phyloP scores from a whole-genome alignment of 2,888 invertebrate genomes.

The Eugnorisma glareosa region DNA sequence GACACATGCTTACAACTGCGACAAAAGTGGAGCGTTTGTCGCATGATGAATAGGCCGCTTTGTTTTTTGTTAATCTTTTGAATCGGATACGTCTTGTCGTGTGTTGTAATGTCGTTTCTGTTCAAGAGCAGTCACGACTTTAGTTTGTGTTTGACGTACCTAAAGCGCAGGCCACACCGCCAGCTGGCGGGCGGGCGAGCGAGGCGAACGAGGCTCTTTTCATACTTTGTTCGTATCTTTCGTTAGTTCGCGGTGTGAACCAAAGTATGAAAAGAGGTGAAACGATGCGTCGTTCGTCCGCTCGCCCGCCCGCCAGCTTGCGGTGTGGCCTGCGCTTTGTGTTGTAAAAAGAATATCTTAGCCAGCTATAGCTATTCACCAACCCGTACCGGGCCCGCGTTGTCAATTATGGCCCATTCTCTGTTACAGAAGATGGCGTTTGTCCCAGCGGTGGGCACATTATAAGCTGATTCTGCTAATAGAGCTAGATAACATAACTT shows the following conservation, averaged over 20 bases:
- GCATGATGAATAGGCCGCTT: constrained; percentile 64
- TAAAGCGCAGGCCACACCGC: too few species aligned
- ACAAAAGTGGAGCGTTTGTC: constrained; percentile 58
- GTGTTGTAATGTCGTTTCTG: constrained; percentile 56
- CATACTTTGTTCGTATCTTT: too few species aligned
- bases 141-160: constrained; percentile 21
- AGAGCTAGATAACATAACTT: background rate
- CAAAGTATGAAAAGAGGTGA: too few species aligned
- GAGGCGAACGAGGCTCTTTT: too few species aligned
- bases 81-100: constrained; percentile 54
- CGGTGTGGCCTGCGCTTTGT: constrained; percentile 19
- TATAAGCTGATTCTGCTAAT: background rate
- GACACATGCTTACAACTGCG: constrained; percentile 59
- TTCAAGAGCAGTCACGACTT: constrained; percentile 54
- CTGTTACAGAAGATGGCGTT: background rate
- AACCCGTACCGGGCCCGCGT: background rate
- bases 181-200: too few species aligned
- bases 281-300: too few species aligned
- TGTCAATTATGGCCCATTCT: background rate
- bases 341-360: background rate
- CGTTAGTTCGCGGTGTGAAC: too few species aligned
- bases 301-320: too few species aligned
- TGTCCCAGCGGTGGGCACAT: background rate
- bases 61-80: constrained; percentile 64
- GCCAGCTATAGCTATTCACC: background rate